Percentiles rank a stretch among this genome's conserved stretches.
These are phyloP conservation scores for Tor tambroides DNA, from an alignment of 2,113 vertebrate genomes.

Conservation along the genomic window DNA sequence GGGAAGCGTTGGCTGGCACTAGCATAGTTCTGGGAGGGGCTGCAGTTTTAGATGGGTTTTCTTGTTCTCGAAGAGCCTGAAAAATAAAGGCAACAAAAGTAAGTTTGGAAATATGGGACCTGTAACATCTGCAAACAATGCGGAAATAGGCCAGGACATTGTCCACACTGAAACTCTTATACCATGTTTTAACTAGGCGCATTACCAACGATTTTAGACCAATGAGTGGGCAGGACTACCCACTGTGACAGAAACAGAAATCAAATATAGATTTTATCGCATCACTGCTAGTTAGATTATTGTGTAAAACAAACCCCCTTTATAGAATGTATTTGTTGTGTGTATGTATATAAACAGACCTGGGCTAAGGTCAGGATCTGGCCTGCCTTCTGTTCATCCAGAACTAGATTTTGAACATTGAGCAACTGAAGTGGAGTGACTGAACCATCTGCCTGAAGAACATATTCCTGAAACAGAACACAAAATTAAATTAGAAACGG, in stretches of 20 bases:
- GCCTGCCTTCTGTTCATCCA: slow-evolving; percentile 79
- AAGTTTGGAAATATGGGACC: not conserved
- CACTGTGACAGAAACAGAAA: not conserved
- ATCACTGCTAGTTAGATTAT: not conserved
- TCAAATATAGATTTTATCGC: not conserved
- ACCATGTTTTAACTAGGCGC: not conserved
- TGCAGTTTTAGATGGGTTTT: slow-evolving; percentile 55
- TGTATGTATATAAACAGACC: slow-evolving; percentile 59
- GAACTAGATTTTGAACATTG: slow-evolving; percentile 77
- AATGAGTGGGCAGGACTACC: not conserved
- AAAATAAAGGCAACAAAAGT: not conserved
- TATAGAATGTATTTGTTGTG: not conserved
- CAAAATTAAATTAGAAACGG: not conserved
- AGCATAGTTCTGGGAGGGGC: slow-evolving; percentile 60
- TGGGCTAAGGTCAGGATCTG: slow-evolving; percentile 77
- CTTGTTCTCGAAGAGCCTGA: slow-evolving; percentile 66
- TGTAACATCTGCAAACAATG: not conserved
- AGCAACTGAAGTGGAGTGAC: slow-evolving; percentile 69
- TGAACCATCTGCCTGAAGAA: slow-evolving; percentile 77
- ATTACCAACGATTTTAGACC: not conserved
- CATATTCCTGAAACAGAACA: slow-evolving; percentile 70
- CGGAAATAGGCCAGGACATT: not conserved
- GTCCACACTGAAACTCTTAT: not conserved
- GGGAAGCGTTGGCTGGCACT: slow-evolving; percentile 65
- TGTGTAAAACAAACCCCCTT: not conserved